Evolutionary conservation across 2,888 invertebrate species (phyloP).

Genomic region (Xanthorhoe designata): DNA sequence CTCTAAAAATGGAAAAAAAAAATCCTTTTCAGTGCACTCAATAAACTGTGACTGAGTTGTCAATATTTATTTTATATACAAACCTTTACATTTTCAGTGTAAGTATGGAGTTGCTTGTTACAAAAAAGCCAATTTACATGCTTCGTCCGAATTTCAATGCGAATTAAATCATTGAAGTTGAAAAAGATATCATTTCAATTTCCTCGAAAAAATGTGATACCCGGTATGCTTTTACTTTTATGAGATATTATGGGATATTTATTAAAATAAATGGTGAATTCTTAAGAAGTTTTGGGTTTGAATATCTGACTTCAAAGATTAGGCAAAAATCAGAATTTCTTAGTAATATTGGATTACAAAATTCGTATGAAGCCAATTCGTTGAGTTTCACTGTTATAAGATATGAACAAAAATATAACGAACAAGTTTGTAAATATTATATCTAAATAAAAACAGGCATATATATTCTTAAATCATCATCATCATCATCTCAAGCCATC

Average conservation of each 20-base stretch:
- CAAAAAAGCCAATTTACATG: slow-evolving; percentile 15
- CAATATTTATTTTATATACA: too few relatives aligned
- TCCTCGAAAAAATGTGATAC: slow-evolving; percentile 21
- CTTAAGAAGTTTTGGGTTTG: not conserved
- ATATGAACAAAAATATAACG: too few relatives aligned
- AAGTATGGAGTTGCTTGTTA: not conserved
- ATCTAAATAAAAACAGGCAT: too few relatives aligned
- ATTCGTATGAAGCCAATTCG: too few relatives aligned
- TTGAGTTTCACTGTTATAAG: too few relatives aligned
- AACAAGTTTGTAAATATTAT: too few relatives aligned
- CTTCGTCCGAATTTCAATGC: slow-evolving; percentile 19
- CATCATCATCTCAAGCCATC: too few relatives aligned
- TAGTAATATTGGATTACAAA: too few relatives aligned
- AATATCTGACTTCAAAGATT: not conserved
- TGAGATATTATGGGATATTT: slow-evolving; percentile 3
- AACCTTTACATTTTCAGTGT: not conserved
- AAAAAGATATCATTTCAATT: slow-evolving; percentile 34
- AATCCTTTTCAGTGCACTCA: too few relatives aligned
- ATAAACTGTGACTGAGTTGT: too few relatives aligned
- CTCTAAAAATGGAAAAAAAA: too few relatives aligned
- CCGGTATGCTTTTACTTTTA: slow-evolving; percentile 1
- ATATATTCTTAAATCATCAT: too few relatives aligned
- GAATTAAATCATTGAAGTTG: slow-evolving; percentile 26
- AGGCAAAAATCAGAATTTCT: not conserved
- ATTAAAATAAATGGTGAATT: not conserved